A percentile compares a stretch with the other conserved stretches of the same genome.
These are phyloP conservation scores for Clarias laeviceps DNA, from an alignment of 2,797 vertebrate genomes.

Conservation along the genomic window DNA sequence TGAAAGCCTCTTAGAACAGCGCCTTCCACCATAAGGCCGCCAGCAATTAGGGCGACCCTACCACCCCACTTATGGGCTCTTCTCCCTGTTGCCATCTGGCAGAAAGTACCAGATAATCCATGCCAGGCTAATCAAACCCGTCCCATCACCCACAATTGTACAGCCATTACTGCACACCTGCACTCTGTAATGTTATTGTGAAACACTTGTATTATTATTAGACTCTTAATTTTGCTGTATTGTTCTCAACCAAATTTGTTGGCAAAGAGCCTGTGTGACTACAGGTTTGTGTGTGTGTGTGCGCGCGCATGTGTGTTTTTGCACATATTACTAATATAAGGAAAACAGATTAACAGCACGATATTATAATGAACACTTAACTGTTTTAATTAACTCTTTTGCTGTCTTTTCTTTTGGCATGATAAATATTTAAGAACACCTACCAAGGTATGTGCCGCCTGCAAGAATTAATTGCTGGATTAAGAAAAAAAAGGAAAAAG, in stretches of 20 bases:
- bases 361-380: too few species aligned
- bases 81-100: not conserved
- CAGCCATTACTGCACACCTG: not conserved
- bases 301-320: too few species aligned
- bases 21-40: not conserved
- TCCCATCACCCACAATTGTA: not conserved
- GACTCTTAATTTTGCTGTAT: not conserved
- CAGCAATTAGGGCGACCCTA: not conserved
- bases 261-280: not conserved
- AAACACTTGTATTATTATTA: not conserved
- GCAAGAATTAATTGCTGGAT: not conserved
- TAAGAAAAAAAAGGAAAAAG: not conserved
- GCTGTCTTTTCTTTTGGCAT: not conserved
- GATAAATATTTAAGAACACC: not conserved
- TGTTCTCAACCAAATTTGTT: not conserved
- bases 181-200: not conserved
- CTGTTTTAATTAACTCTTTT: not conserved
- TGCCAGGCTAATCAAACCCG: not conserved
- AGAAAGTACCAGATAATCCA: not conserved
- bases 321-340: too few species aligned
- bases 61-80: not conserved
- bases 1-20: not conserved
- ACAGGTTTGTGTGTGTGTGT: not conserved
- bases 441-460: not conserved
- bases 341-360: too few species aligned